These are phyloP conservation scores for Lacanobia oleracea DNA, from an alignment of 2,888 invertebrate species.

Conservation along the genomic window DNA sequence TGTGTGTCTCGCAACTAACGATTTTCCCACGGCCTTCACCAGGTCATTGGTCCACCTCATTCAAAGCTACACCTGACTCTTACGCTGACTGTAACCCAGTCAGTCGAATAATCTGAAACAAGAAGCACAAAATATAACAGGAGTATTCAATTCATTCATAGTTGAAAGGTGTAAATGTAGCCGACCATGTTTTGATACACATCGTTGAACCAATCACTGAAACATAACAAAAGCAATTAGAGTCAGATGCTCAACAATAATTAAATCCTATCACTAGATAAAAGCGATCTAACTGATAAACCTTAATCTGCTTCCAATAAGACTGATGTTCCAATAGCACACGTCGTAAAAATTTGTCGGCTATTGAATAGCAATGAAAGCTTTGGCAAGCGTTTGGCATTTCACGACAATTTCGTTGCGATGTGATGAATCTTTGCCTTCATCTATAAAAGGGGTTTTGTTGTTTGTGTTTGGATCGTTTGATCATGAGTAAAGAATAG, in stretches of 20 bases:
- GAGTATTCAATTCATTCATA: slow-evolving; percentile 17
- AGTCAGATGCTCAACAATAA: slow-evolving; percentile 13
- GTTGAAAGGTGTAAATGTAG: background rate
- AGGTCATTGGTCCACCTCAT: background rate
- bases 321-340: slow-evolving; percentile 14
- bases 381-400: slow-evolving; percentile 51
- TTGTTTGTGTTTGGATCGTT: slow-evolving; percentile 11
- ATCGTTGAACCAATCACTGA: slow-evolving; percentile 26
- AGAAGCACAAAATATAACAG: background rate
- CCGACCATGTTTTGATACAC: background rate
- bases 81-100: background rate
- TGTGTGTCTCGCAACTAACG: background rate
- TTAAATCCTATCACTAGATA: slow-evolving; percentile 8
- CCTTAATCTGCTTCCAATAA: background rate
- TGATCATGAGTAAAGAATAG: slow-evolving; percentile 24
- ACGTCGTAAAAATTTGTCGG: slow-evolving; percentile 10
- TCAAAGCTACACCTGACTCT: background rate
- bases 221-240: slow-evolving; percentile 42
- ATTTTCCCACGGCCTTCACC: background rate
- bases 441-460: slow-evolving; percentile 34
- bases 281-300: background rate
- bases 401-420: slow-evolving; percentile 25
- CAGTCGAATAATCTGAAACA: background rate
- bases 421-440: slow-evolving; percentile 47
- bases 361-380: slow-evolving; percentile 43